Base-by-base conservation (phyloP, 2,113 vertebrate species). In the Mastomys coucha region DNA sequence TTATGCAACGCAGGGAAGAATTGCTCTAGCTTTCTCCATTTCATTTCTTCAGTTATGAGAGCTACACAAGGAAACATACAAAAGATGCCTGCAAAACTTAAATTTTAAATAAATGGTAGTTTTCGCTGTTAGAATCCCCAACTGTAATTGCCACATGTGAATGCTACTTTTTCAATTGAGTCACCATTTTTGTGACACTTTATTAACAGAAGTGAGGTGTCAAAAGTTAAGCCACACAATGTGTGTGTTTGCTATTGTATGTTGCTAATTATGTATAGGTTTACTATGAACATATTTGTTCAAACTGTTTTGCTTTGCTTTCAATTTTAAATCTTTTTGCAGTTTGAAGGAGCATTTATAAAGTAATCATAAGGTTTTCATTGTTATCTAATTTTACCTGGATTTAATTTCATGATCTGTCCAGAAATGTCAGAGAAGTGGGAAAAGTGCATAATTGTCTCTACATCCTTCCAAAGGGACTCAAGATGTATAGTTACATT, bases 71-170 rank as follows among this genome's bases (percentile, higher is more conserved):
- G 95, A 96, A 88, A 70, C 6, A 28, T 58, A 93, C 12, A n/a
- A 70, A 60, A 91, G 94, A 90, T 85, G 7, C 19, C 78, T 95
- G 63, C 26, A 73, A 93, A 92, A 77, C 95, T 95, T 63, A 88
- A 96, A 75, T 88, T 85, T 12, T 92, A 95, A 96, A 51, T 31
- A 91, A 91, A 92, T 78, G 33, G 11, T 73, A 72, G 77, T 75
- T 84, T 33, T 16, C 20, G 78, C 6, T 93, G 7, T 87, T 96
- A 60, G 33, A 82, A 95, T 89, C 19, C 26, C 13, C 26, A 91
- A 39, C 31, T 51, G 7, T 45, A 82, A 58, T 39, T 60, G n/a
- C 4, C 36, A 87, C 24, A 92, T 9, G 12, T 28, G 56, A 92
- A 91, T 13, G 24, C 63, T 88, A 77, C 14, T 45, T 89, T 87